A percentile compares a stretch with the other conserved stretches of the same genome.
Evolutionary conservation across 2,797 vertebrate species (phyloP).

Genomic region (Eidolon dupreanum): DNA sequence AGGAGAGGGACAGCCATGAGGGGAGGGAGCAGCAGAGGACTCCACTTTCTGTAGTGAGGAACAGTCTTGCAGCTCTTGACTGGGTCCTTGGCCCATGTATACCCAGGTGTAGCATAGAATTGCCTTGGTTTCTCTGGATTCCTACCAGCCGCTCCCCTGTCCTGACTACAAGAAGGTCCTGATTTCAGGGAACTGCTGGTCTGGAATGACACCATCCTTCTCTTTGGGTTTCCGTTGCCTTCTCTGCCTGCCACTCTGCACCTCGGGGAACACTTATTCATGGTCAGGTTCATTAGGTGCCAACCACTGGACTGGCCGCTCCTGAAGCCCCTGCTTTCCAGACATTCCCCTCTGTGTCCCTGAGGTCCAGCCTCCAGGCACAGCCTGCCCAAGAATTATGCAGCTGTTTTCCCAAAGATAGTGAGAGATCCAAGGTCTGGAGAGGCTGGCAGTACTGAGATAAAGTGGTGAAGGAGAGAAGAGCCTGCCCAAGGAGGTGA

Average conservation of each 20-base stretch:
- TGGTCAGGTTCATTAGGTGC: not conserved
- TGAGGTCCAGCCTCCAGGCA: not conserved
- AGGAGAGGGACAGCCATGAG: not conserved
- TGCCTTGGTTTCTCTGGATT: not conserved
- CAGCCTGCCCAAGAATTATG: not conserved
- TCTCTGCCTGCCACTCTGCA: not conserved
- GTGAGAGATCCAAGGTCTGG: not conserved
- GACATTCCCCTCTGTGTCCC: not conserved
- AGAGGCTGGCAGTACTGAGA: not conserved
- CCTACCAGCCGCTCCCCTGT: not conserved
- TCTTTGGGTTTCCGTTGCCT: not conserved
- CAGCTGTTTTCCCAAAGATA: not conserved
- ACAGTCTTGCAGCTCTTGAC: not conserved
- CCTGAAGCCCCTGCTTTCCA: not conserved
- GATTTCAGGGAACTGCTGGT: not conserved
- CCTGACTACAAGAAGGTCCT: not conserved
- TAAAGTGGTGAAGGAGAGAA: not conserved
- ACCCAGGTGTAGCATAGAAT: not conserved
- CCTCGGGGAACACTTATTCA: not conserved
- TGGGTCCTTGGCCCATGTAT: not conserved
- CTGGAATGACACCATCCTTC: not conserved
- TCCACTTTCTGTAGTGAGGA: not conserved
- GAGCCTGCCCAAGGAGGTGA: accelerated
- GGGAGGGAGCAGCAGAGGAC: not conserved
- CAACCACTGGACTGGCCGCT: not conserved